These are phyloP conservation scores for Bagarius yarrelli DNA, from an alignment of 2,113 vertebrate genomes.

Conservation along the genomic window DNA sequence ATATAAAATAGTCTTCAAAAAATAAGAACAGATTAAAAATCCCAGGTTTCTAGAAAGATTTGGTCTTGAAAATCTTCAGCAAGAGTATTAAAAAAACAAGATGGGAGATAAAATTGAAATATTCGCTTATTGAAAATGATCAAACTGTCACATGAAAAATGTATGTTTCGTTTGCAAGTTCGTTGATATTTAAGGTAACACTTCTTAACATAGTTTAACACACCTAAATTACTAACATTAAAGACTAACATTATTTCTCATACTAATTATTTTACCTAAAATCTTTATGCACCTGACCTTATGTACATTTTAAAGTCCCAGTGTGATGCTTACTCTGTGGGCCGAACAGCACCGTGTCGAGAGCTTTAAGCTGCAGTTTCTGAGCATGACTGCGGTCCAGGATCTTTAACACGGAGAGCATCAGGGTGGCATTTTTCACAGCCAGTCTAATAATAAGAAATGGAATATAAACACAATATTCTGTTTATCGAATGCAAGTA, in stretches of 20 bases:
- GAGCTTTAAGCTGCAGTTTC: slow-evolving; percentile 92
- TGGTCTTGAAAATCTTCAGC: neutral
- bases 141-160: neutral
- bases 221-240: no score
- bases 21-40: neutral
- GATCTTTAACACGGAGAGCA: slow-evolving; percentile 80
- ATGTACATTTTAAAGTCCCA: neutral
- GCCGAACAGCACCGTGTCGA: slow-evolving; percentile 91
- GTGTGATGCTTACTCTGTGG: slow-evolving; percentile 75
- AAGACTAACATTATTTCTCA: no score
- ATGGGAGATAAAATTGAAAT: neutral
- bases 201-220: no score
- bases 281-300: neutral
- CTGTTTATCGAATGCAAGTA: neutral
- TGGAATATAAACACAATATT: neutral
- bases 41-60: neutral
- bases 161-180: neutral
- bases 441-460: slow-evolving; percentile 73
- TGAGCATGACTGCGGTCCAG: slow-evolving; percentile 86
- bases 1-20: neutral
- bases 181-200: neutral
- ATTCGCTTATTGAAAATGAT: neutral
- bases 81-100: neutral
- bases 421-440: slow-evolving; percentile 85
- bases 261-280: neutral